Evolutionary conservation across 2,888 invertebrate species (phyloP).

Genomic region (Heliconius aoede): DNA sequence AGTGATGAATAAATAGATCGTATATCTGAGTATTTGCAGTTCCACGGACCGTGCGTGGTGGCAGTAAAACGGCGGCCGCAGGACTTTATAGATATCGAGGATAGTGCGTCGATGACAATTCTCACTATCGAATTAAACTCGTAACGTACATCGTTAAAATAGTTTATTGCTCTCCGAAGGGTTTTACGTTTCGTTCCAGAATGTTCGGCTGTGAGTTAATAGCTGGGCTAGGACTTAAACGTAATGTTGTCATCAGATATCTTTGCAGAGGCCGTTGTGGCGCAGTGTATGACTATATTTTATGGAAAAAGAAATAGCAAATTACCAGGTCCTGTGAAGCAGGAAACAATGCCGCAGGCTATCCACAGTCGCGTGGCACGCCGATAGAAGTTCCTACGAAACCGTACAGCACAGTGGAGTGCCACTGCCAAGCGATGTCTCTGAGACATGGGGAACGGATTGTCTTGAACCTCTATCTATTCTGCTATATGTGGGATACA

Average conservation of each 20-base stretch:
- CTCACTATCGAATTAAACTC: conserved; percentile 20
- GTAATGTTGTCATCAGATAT: neutral
- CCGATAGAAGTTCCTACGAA: too few relatives aligned
- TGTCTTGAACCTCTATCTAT: neutral
- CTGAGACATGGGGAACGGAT: neutral
- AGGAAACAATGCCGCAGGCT: too few relatives aligned
- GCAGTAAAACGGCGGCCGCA: conserved; percentile 14
- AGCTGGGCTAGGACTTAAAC: neutral
- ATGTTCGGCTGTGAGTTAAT: neutral
- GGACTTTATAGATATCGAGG: conserved; percentile 5
- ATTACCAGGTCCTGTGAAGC: too few relatives aligned
- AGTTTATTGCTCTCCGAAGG: conserved; percentile 10
- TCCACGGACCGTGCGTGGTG: conserved; percentile 2
- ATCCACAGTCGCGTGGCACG: too few relatives aligned
- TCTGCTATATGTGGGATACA: neutral
- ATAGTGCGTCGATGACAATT: conserved; percentile 20
- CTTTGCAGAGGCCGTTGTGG: neutral
- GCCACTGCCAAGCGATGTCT: neutral
- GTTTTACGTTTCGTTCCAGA: neutral
- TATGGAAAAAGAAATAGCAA: too few relatives aligned
- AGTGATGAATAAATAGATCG: conserved; percentile 2
- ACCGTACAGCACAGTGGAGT: too few relatives aligned
- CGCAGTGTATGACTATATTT: too few relatives aligned
- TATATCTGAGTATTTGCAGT: conserved; percentile 10
- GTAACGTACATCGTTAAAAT: neutral